A percentile compares a stretch with the other conserved stretches of the same genome.
phyloP scores from a whole-genome alignment of 2,888 invertebrate species.

The Malacosoma neustria region DNA sequence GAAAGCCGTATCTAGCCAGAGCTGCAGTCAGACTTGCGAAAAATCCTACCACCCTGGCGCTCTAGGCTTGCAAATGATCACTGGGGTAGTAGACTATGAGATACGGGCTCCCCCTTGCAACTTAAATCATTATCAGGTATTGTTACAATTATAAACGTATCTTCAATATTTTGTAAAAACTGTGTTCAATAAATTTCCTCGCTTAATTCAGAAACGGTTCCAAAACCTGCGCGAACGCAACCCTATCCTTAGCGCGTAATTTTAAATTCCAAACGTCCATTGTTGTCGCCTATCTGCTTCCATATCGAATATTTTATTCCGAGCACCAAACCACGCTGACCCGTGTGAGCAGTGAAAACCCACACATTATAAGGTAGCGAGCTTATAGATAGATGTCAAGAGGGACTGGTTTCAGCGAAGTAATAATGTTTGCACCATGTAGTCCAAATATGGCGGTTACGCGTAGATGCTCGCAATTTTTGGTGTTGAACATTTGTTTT shows the following conservation, averaged over 20 bases:
- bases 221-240: conserved; percentile 18
- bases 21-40: too few relatives aligned
- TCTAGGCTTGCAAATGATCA: too few relatives aligned
- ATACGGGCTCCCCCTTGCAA: too few relatives aligned
- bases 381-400: conserved; percentile 26
- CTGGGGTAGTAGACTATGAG: too few relatives aligned
- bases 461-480: conserved; percentile 20
- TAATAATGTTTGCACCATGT: conserved; percentile 16
- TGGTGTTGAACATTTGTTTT: conserved; percentile 30
- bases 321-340: conserved; percentile 24
- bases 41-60: too few relatives aligned
- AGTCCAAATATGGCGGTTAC: conserved; percentile 40
- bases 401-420: conserved; percentile 10
- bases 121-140: too few relatives aligned
- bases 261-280: conserved; percentile 60
- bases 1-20: too few relatives aligned
- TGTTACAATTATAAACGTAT: too few relatives aligned
- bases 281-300: conserved; percentile 54
- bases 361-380: conserved; percentile 25
- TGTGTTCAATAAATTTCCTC: too few relatives aligned
- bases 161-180: too few relatives aligned
- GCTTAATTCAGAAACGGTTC: too few relatives aligned
- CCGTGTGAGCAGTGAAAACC: conserved; percentile 19
- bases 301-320: conserved; percentile 54
- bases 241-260: conserved; percentile 54